phyloP scores from a whole-genome alignment of 2,888 invertebrate species.

The Trichopria drosophilae region DNA sequence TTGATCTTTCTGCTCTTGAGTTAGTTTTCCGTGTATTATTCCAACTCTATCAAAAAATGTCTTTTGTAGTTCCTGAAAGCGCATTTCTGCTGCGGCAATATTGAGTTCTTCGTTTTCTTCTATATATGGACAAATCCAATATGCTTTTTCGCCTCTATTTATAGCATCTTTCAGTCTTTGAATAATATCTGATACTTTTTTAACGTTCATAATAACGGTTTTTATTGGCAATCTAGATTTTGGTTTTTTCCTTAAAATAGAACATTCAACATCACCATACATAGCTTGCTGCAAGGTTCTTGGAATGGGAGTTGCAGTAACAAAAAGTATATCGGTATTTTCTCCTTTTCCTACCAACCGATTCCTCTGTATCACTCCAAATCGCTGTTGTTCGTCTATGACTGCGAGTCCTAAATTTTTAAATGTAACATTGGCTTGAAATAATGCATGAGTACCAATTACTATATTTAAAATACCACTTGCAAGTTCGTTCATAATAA shows the following conservation, averaged over 20 bases:
- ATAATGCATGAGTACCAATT: constrained; percentile 24
- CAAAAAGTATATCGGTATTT: constrained; percentile 6
- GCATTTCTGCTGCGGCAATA: constrained; percentile 15
- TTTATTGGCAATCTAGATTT: background rate
- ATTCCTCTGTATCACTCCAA: constrained; percentile 25
- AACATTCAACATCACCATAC: no score
- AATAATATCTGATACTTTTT: constrained; percentile 1
- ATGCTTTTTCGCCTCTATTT: constrained; percentile 9
- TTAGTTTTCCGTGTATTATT: constrained; percentile 20
- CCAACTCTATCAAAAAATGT: constrained; percentile 14
- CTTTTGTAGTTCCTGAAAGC: constrained; percentile 13
- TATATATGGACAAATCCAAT: constrained; percentile 3
- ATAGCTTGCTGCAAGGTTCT: constrained; percentile 11
- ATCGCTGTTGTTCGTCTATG: constrained; percentile 27
- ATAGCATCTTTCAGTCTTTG: constrained; percentile 4
- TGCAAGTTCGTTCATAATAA: constrained; percentile 5
- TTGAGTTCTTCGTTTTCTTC: constrained; percentile 14
- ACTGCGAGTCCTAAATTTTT: constrained; percentile 22
- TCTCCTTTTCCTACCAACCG: background rate
- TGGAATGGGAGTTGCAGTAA: constrained; percentile 23
- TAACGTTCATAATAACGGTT: no score
- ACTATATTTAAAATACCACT: constrained; percentile 21
- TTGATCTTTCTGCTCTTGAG: constrained; percentile 20
- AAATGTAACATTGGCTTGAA: constrained; percentile 12
- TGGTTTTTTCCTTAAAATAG: no score